A percentile compares a stretch with the other conserved stretches of the same genome.
phyloP scores from a whole-genome alignment of 2,797 vertebrate genomes.

The Paedocypris micromegethes region DNA sequence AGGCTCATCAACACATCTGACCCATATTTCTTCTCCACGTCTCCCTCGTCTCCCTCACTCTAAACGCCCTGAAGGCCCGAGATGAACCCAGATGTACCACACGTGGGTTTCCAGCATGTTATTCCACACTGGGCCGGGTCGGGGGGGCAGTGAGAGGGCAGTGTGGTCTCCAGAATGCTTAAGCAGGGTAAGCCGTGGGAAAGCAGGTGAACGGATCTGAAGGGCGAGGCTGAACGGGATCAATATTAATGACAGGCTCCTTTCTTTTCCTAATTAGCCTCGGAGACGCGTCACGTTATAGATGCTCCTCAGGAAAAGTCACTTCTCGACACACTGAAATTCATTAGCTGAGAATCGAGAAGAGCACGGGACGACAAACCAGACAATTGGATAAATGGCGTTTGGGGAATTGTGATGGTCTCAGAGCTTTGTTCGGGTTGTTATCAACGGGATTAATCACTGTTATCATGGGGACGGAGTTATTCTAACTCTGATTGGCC shows the following conservation, averaged over 20 bases:
- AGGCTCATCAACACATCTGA: not conserved
- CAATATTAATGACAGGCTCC: slow-evolving; percentile 49
- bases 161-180: slow-evolving; percentile 17
- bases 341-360: slow-evolving; percentile 39
- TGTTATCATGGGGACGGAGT: not conserved
- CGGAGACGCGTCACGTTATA: slow-evolving; percentile 42
- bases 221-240: slow-evolving; percentile 41
- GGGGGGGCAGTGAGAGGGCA: not conserved
- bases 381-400: slow-evolving; percentile 16
- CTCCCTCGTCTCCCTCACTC: not conserved
- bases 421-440: slow-evolving; percentile 13
- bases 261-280: slow-evolving; percentile 44
- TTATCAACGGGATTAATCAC: slow-evolving; percentile 2
- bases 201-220: slow-evolving; percentile 41
- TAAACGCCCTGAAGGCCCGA: slow-evolving; percentile 19
- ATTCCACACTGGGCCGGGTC: slow-evolving; percentile 11
- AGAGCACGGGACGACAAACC: slow-evolving; percentile 24
- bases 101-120: slow-evolving; percentile 31
- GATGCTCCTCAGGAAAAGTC: slow-evolving; percentile 41
- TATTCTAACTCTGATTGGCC: not conserved
- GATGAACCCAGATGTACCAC: slow-evolving; percentile 39
- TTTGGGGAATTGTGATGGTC: slow-evolving; percentile 3
- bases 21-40: not conserved
- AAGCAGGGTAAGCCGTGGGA: slow-evolving; percentile 39
- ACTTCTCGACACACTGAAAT: slow-evolving; percentile 43